Conservation (phyloP, 2,888 invertebrate species). For the Saturnia japonica region DNA sequence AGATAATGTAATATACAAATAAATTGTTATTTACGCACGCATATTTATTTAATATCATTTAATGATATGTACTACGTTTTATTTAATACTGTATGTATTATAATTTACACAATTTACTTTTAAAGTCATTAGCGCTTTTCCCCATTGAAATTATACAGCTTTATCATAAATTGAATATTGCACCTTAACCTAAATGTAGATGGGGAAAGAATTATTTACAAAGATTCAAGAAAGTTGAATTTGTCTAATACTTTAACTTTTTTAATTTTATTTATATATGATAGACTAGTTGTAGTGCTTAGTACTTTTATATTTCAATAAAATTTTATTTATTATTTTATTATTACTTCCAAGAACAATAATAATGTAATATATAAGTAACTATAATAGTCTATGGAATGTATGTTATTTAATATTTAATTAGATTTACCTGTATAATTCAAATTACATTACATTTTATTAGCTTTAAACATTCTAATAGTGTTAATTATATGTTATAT, state of each 20-base stretch:
- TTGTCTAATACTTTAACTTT: neutral
- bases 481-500: neutral
- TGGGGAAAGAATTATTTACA: neutral
- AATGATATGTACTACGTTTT: constrained; percentile 47
- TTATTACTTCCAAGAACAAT: neutral
- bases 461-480: neutral
- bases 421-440: neutral
- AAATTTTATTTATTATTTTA: neutral
- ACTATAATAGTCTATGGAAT: neutral
- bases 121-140: constrained; percentile 79
- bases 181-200: constrained; percentile 1
- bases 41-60: constrained; percentile 16
- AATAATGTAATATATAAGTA: neutral
- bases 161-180: constrained; percentile 23
- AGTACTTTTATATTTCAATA: neutral
- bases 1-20: neutral
- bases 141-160: constrained; percentile 52
- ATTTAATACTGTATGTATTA: constrained; percentile 38
- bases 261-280: neutral
- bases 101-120: constrained; percentile 37
- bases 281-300: neutral
- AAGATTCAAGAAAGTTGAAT: neutral
- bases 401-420: neutral
- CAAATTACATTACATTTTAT: neutral
- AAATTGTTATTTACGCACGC: constrained; percentile 3